Percentiles rank a stretch among this genome's conserved stretches.
Conservation (phyloP, 2,113 vertebrate species). For the Stictonetta naevosa region DNA sequence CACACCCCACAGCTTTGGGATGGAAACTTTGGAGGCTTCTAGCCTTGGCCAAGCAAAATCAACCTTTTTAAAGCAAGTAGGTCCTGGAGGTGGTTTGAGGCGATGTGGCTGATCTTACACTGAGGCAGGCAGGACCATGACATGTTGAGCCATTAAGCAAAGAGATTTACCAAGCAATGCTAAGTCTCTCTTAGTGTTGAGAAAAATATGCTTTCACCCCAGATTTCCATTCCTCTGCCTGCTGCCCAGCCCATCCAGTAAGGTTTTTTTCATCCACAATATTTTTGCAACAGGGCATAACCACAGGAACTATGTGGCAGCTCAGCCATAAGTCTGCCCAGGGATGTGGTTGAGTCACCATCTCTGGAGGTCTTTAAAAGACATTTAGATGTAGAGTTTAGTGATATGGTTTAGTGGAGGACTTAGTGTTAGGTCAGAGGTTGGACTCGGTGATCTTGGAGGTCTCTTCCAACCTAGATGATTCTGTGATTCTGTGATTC, state of each 20-base stretch:
- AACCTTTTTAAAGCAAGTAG: neutral
- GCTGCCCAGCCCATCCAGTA: neutral
- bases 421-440: too few species aligned
- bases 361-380: too few species aligned
- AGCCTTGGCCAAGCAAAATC: neutral
- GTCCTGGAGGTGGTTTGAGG: neutral
- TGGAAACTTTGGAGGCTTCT: neutral
- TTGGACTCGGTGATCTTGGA: too few species aligned
- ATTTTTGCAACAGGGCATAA: neutral
- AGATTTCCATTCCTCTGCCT: neutral
- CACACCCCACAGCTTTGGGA: neutral
- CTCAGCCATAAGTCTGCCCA: neutral
- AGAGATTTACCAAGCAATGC: neutral
- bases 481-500: too few species aligned
- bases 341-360: too few species aligned
- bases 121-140: neutral
- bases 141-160: neutral
- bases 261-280: neutral
- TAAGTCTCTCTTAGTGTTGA: too few species aligned
- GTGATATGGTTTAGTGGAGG: too few species aligned
- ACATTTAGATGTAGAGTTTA: too few species aligned
- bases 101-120: neutral
- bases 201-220: neutral
- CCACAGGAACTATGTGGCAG: neutral
- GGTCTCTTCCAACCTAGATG: too few species aligned